phyloP scores from a whole-genome alignment of 1,140 invertebrate genomes.

The Aradophagus sp. region DNA sequence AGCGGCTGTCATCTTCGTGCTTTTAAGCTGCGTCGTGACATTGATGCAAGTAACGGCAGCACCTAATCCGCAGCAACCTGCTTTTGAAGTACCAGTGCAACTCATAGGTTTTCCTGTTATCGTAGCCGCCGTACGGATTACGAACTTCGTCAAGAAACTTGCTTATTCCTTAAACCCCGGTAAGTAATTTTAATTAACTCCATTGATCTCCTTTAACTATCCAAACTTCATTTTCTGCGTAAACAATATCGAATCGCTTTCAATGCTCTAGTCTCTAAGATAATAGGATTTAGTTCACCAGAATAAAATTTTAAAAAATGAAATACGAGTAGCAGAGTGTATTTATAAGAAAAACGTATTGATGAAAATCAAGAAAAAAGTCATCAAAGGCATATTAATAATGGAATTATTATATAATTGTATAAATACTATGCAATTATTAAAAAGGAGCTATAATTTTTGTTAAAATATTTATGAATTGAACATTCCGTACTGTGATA shows the following conservation, averaged over 20 bases:
- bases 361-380: too few species aligned
- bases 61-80: constrained; percentile 75
- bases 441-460: too few species aligned
- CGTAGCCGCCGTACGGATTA: constrained; percentile 84
- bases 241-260: constrained; percentile 11
- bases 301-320: too few species aligned
- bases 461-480: too few species aligned
- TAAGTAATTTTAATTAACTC: constrained; percentile 75
- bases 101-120: constrained; percentile 88
- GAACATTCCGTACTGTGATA: too few species aligned
- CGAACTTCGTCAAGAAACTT: constrained; percentile 88
- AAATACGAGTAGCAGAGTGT: too few species aligned
- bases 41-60: constrained; percentile 64
- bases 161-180: constrained; percentile 87
- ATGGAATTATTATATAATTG: too few species aligned
- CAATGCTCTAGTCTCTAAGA: too few species aligned
- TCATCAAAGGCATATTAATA: too few species aligned
- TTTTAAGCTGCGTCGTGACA: constrained; percentile 59
- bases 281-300: too few species aligned
- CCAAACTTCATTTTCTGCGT: constrained; percentile 30
- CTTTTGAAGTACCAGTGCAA: constrained; percentile 86
- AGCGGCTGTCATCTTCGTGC: constrained; percentile 28
- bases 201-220: constrained; percentile 28
- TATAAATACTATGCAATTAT: too few species aligned
- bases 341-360: too few species aligned